These are phyloP conservation scores for Drosophila mayaguana DNA, from an alignment of 2,888 invertebrate species.

Conservation along the genomic window DNA sequence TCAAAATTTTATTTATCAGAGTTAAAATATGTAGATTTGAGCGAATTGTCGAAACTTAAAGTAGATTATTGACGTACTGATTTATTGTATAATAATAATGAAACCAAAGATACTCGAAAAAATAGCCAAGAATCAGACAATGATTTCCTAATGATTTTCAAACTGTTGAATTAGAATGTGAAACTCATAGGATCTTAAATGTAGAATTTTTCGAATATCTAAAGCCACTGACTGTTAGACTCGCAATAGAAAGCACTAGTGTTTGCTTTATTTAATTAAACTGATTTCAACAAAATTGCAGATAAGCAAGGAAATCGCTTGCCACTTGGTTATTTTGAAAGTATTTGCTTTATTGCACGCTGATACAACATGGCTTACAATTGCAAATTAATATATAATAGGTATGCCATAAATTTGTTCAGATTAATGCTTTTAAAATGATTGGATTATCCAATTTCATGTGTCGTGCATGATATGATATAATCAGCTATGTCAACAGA, in stretches of 20 bases:
- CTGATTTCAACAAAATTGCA: neutral
- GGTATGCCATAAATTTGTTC: neutral
- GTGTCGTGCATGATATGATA: neutral
- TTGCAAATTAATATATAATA: neutral
- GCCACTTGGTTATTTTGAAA: neutral
- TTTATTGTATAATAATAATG: neutral
- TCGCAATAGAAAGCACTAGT: neutral
- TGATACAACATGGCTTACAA: neutral
- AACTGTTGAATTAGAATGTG: neutral
- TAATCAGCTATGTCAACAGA: slow-evolving; percentile 12
- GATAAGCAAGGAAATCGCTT: neutral
- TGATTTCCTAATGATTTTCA: neutral
- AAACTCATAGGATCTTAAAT: neutral
- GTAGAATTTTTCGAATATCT: neutral
- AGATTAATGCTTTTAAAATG: neutral
- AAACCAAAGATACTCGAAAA: neutral
- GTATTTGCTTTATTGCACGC: neutral
- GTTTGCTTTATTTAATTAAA: neutral
- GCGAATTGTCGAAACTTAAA: neutral
- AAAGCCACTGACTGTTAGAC: neutral
- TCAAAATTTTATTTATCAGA: neutral
- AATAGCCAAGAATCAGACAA: neutral
- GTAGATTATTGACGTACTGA: neutral
- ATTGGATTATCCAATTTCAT: slow-evolving; percentile 6
- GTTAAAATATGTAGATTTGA: neutral